Percentiles rank a stretch among this genome's conserved stretches.
phyloP scores from a whole-genome alignment of 1,140 invertebrate genomes.

The Akabosia matsudoensis region DNA sequence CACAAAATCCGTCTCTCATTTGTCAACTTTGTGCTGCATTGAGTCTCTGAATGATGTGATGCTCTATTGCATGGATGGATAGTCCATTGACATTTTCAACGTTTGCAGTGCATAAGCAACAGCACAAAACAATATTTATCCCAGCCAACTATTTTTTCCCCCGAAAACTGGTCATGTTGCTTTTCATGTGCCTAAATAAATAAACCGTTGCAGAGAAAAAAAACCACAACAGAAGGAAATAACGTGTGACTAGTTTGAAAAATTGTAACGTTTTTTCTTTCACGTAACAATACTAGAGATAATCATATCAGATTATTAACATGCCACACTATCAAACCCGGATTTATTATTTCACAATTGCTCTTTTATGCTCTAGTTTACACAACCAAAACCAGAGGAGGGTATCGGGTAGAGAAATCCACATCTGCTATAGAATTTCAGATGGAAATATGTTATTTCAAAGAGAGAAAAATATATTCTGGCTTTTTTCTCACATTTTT shows the following conservation, averaged over 20 bases:
- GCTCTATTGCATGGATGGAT: not conserved
- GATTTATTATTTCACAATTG: not conserved
- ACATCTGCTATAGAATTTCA: no score
- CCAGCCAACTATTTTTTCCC: not conserved
- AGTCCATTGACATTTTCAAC: constrained; percentile 15
- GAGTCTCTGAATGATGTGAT: no score
- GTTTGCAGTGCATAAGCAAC: not conserved
- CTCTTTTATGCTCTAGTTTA: not conserved
- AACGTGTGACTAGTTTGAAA: no score
- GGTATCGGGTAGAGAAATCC: not conserved
- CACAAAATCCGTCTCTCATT: not conserved
- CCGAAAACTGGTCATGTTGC: not conserved
- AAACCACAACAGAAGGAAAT: not conserved
- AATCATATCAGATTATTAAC: not conserved
- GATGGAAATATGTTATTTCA: no score
- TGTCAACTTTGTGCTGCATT: no score
- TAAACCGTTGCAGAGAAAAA: constrained; percentile 2
- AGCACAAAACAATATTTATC: not conserved
- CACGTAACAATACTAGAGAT: not conserved
- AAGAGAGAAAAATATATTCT: no score
- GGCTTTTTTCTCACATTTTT: no score
- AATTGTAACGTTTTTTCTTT: not conserved
- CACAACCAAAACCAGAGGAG: not conserved
- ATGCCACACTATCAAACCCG: not conserved
- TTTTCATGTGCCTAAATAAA: constrained; percentile 5